Base-by-base conservation (phyloP, 1,140 invertebrate species). In the Lepidurus arcticus region DNA sequence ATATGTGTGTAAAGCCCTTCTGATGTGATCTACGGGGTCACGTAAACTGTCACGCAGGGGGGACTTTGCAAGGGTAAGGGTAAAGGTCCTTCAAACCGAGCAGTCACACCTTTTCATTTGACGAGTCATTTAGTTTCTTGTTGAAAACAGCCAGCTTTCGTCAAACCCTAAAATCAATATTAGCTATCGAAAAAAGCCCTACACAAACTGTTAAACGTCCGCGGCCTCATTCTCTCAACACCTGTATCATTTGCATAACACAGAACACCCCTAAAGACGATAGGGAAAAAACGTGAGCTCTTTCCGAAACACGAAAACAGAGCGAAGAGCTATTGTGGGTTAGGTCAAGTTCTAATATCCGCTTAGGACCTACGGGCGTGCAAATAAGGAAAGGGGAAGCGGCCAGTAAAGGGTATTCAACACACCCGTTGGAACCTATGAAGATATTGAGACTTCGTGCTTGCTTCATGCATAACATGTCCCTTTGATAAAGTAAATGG, bases 41-140 rank as follows among this genome's bases (percentile, higher is more conserved):
- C 21, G 53, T 65, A 65, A 65, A 65, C 53, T 65, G 53, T 65
- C 53, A 65, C 53, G 53, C 53, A 65, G 53, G 53, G 47, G 47
- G 47, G 47, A 0, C 47, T 65, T 65, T 65, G 21, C 47, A 6
- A 13, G 47, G 21, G 53, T 65, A 65, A 11, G 16, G 53, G 21
- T 34, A 65, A 65, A 21, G 53, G 16, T 16, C 53, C 13, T 9
- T 65, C 53, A 21, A 65, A 65, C 16, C 16, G 53, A 65, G 53
- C n/a, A n/a, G 7, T 10, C 0, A 65, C 16, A 21, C 53, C 53
- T 21, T 65, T 65, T n/a, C 53, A 21, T 65, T 21, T 21, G n/a
- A 7, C 53, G 21, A 65, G 16, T 13, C 21, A 4, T 65, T 65
- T 65, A 7, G 7, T 4, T 16, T 21, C 21, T 13, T 65, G n/a